Conservation (phyloP, 37 sponge, comb jelly and placozoan genomes). For the Halichondria panicea region DNA sequence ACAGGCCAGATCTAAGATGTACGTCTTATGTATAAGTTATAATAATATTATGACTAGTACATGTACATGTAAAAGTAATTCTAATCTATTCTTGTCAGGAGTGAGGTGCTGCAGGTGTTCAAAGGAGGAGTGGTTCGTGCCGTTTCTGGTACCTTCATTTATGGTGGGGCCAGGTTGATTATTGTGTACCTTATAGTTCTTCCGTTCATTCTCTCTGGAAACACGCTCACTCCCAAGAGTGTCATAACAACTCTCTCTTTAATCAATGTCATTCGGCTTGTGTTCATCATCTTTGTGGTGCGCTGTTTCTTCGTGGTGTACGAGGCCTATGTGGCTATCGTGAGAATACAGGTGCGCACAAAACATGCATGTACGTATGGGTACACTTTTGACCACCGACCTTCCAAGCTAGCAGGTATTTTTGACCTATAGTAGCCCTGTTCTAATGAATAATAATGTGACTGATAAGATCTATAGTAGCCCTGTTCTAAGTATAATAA, state of each 20-base stretch:
- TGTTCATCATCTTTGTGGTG: constrained; percentile 21
- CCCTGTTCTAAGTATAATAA: too few species aligned
- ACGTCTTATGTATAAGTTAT: too few species aligned
- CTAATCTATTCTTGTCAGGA: constrained; percentile 23
- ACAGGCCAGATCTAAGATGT: too few species aligned
- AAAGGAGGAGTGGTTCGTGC: constrained; percentile 9
- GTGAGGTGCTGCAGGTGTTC: constrained; percentile 18
- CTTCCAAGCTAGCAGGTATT: too few species aligned
- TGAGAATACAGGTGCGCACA: constrained; percentile 65
- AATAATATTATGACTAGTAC: too few species aligned
- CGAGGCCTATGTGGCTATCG: constrained; percentile 58
- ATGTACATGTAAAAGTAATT: too few species aligned
- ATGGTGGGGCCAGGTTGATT: constrained; percentile 1
- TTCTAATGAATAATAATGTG: too few species aligned
- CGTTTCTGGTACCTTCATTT: background rate
- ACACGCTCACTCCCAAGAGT: constrained; percentile 34
- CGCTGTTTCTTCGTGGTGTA: constrained; percentile 12
- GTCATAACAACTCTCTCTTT: constrained; percentile 55
- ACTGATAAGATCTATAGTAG: too few species aligned
- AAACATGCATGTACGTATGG: too few species aligned
- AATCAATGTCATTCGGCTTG: constrained; percentile 9
- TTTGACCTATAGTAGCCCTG: too few species aligned
- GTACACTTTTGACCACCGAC: too few species aligned
- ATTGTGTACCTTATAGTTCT: constrained; percentile 49
- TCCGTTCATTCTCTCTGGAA: constrained; percentile 13